Evolutionary conservation across 1,140 invertebrate species (phyloP), one percentile per base, ranked within the genome.

Genomic region (Limonius californicus): DNA sequence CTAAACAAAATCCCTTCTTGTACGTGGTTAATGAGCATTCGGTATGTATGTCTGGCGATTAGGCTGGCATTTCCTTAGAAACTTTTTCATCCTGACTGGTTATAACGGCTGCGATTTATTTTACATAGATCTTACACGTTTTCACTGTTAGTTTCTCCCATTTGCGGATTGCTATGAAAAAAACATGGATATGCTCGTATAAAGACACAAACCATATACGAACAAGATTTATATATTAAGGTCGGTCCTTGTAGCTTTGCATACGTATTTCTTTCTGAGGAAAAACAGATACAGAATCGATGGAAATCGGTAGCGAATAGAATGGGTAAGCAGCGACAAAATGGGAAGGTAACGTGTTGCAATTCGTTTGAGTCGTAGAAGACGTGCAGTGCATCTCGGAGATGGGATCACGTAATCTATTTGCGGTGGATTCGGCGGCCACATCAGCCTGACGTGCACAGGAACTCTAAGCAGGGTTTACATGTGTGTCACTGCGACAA

Each of bases 401-500:
- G 70, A 72, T 72, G 70, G 69, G 70, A 72, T 72, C 70, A 72
- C 70, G 70, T 72, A 72, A 72, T 72, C 70, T 72, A 69, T 72
- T 72, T 72, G 70, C 62, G 69, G 69, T 64, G 58, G 67, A 63
- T 68, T 57, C 62, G 63, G 54, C 60, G 62, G 55, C 61, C 53
- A 60, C 60, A 64, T 45, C 65, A 55, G 63, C 57, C 39, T 71
- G 68, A 71, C 70, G 68, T 71, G 68, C 67, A 62, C 61, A 64
- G 68, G 62, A 68, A 53, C 59, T 59, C 65, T 63, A 71, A 70
- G 67, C 20, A 50, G 45, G 45, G 45, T 50, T 50, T 50, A 64
- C 59, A 59, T 71, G 59, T 61, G 65, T 68, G 69, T 71, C 68
- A 63, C 64, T 66, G 35, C 55, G 23, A 43, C 58, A 69, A 64